These are phyloP conservation scores for Pyrrhia umbra DNA, from an alignment of 2,888 invertebrate genomes.

Conservation along the genomic window DNA sequence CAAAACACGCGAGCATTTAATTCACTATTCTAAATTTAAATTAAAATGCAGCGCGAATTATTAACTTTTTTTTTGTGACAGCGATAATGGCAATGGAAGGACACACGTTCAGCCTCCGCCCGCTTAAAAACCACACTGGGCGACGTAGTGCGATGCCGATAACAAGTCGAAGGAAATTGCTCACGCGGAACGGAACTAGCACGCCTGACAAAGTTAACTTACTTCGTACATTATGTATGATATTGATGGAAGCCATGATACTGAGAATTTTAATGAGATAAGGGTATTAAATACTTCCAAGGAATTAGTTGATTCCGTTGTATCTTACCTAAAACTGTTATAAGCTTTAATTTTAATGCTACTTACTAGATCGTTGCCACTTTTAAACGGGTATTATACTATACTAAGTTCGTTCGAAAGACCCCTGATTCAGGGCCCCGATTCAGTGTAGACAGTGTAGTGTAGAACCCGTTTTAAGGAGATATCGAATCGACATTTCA, in stretches of 20 bases:
- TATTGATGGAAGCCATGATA: constrained; percentile 22
- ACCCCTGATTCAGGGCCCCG: too few relatives aligned
- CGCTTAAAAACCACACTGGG: constrained; percentile 78
- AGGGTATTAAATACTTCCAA: not conserved
- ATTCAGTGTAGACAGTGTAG: too few relatives aligned
- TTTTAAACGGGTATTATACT: too few relatives aligned
- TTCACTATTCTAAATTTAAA: constrained; percentile 36
- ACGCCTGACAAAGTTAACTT: constrained; percentile 55
- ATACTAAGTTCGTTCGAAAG: too few relatives aligned
- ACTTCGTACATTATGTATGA: constrained; percentile 27
- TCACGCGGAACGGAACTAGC: constrained; percentile 69
- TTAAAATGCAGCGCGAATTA: constrained; percentile 32
- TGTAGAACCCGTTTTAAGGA: too few relatives aligned
- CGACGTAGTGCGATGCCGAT: constrained; percentile 61
- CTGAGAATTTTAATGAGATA: not conserved
- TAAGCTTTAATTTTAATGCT: too few relatives aligned
- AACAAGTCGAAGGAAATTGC: constrained; percentile 72
- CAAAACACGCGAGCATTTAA: not conserved
- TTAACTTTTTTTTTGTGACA: constrained; percentile 18
- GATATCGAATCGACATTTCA: too few relatives aligned
- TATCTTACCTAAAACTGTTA: not conserved
- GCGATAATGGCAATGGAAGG: constrained; percentile 28
- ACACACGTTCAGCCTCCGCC: constrained; percentile 71
- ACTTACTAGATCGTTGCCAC: too few relatives aligned
- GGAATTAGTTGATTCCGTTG: not conserved